A percentile compares a stretch with the other conserved stretches of the same genome.
Evolutionary conservation across 2,888 invertebrate genomes (phyloP).

Genomic region (Aquatica leii): DNA sequence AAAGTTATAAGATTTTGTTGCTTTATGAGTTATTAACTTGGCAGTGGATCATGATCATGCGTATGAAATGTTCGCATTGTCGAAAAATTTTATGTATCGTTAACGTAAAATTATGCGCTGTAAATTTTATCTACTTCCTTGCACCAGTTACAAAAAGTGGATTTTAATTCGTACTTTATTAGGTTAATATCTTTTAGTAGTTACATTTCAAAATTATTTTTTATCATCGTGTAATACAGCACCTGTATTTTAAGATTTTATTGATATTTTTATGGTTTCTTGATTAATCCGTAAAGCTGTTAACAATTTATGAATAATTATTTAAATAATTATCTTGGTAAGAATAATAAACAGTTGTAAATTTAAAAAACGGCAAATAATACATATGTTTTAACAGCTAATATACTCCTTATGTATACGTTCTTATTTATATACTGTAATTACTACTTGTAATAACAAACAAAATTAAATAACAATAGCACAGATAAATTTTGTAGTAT

Average conservation of each 20-base stretch:
- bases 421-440: too few species aligned
- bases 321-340: background rate
- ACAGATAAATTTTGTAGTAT: too few species aligned
- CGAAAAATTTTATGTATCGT: slow-evolving; percentile 37
- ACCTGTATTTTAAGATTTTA: slow-evolving; percentile 27
- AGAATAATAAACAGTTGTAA: too few species aligned
- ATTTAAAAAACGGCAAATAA: too few species aligned
- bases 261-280: background rate
- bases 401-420: too few species aligned
- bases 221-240: slow-evolving; percentile 23
- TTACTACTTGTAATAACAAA: too few species aligned
- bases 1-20: slow-evolving; percentile 33
- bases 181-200: slow-evolving; percentile 31
- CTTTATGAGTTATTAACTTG: slow-evolving; percentile 29
- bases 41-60: slow-evolving; percentile 16
- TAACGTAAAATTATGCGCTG: slow-evolving; percentile 38
- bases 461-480: too few species aligned
- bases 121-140: slow-evolving; percentile 38
- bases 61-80: slow-evolving; percentile 28
- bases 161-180: slow-evolving; percentile 37
- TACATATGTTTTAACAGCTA: too few species aligned
- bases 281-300: background rate
- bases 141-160: slow-evolving; percentile 36
- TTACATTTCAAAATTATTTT: slow-evolving; percentile 22
- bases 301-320: background rate